Percentiles rank a stretch among this genome's conserved stretches.
phyloP scores from a whole-genome alignment of 2,888 invertebrate species.

The Neoitamus cyanurus region DNA sequence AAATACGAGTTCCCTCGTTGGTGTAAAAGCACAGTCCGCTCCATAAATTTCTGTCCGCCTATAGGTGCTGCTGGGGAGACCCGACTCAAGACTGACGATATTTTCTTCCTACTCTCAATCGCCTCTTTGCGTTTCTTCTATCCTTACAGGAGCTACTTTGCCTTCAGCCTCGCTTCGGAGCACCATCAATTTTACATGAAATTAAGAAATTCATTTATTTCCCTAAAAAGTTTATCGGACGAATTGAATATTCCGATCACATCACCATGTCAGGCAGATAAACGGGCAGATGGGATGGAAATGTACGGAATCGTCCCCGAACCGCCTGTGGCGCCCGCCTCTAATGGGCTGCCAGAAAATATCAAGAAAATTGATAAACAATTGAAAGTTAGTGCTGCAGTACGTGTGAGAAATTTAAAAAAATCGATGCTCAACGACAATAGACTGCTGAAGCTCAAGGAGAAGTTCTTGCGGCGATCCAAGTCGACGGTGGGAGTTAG shows the following conservation, averaged over 20 bases:
- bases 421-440: slow-evolving; percentile 56
- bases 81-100: not conserved
- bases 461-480: slow-evolving; percentile 54
- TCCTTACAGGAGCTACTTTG: slow-evolving; percentile 73
- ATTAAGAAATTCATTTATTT: slow-evolving; percentile 77
- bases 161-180: slow-evolving; percentile 80
- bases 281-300: not conserved
- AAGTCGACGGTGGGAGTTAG: slow-evolving; percentile 49
- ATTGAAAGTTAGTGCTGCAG: slow-evolving; percentile 49
- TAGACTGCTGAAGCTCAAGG: slow-evolving; percentile 53
- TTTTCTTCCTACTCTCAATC: not conserved
- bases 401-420: slow-evolving; percentile 54
- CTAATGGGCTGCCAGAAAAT: slow-evolving; percentile 45
- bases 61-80: not conserved
- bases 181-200: slow-evolving; percentile 82
- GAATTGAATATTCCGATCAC: slow-evolving; percentile 70
- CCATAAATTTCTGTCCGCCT: slow-evolving; percentile 15
- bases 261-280: slow-evolving; percentile 30
- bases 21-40: not conserved
- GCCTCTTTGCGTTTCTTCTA: not conserved
- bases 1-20: not conserved
- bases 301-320: not conserved
- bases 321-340: not conserved
- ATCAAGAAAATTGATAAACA: slow-evolving; percentile 53
- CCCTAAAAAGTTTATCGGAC: slow-evolving; percentile 73